These are phyloP conservation scores for Phalera bucephala DNA, from an alignment of 2,888 invertebrate genomes.

Conservation along the genomic window DNA sequence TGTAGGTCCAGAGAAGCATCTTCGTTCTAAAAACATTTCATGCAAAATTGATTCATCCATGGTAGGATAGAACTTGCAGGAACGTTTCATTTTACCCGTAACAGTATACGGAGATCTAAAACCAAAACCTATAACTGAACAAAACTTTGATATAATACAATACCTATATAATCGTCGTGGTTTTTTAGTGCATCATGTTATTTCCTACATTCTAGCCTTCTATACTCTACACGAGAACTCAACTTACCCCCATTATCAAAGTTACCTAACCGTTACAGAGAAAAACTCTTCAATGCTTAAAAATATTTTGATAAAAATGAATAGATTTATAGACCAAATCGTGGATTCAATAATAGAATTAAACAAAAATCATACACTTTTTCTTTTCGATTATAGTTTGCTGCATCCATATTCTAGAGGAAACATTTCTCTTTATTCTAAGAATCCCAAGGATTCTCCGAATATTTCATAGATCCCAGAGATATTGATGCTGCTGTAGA, in stretches of 20 bases:
- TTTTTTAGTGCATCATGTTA: slow-evolving; percentile 3
- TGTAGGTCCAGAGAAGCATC: slow-evolving; percentile 62
- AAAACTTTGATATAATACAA: slow-evolving; percentile 6
- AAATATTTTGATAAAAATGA: slow-evolving; percentile 8
- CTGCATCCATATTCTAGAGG: no score
- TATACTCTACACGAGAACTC: slow-evolving; percentile 8
- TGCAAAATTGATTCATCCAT: slow-evolving; percentile 58
- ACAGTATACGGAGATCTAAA: slow-evolving; percentile 51
- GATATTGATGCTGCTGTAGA: slow-evolving; percentile 14
- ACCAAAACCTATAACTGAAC: slow-evolving; percentile 20
- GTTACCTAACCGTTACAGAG: slow-evolving; percentile 7
- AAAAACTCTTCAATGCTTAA: slow-evolving; percentile 9
- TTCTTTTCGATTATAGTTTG: slow-evolving; percentile 11
- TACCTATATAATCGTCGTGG: slow-evolving; percentile 15
- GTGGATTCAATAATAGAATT: slow-evolving; percentile 10
- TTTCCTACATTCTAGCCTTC: slow-evolving; percentile 18
- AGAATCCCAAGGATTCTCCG: slow-evolving; percentile 16
- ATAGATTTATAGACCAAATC: slow-evolving; percentile 10
- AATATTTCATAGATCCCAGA: slow-evolving; percentile 17
- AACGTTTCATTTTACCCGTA: slow-evolving; percentile 65
- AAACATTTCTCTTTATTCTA: slow-evolving; percentile 18
- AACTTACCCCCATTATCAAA: slow-evolving; percentile 17
- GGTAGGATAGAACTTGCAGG: slow-evolving; percentile 78
- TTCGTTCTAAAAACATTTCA: slow-evolving; percentile 50
- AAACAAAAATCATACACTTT: slow-evolving; percentile 14